These are phyloP conservation scores for Drosophila longiperda DNA, from an alignment of 2,888 invertebrate genomes.

Conservation along the genomic window DNA sequence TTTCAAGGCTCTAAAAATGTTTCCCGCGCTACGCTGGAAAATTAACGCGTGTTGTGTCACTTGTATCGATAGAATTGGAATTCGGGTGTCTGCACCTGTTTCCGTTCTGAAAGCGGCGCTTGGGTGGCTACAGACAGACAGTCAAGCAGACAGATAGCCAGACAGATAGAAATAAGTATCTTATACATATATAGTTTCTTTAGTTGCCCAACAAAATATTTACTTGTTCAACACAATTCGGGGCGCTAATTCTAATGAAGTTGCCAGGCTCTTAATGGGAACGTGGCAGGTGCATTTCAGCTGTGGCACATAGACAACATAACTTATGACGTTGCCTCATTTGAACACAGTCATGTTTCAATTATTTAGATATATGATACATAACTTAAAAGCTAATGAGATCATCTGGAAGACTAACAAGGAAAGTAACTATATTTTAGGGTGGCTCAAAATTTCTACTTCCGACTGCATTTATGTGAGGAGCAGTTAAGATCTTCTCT, in stretches of 20 bases:
- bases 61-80: slow-evolving; percentile 38
- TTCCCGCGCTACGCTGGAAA: slow-evolving; percentile 47
- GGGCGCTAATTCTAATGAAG: slow-evolving; percentile 72
- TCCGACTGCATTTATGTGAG: neutral
- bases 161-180: neutral
- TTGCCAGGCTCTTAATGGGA: slow-evolving; percentile 45
- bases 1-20: slow-evolving; percentile 9
- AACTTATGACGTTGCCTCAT: slow-evolving; percentile 12
- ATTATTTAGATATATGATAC: slow-evolving; percentile 44
- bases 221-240: slow-evolving; percentile 39
- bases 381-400: slow-evolving; percentile 53
- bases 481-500: neutral
- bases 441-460: slow-evolving; percentile 5
- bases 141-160: neutral
- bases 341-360: slow-evolving; percentile 28
- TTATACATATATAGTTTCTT: slow-evolving; percentile 7
- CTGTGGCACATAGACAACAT: slow-evolving; percentile 30
- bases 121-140: slow-evolving; percentile 25
- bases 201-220: slow-evolving; percentile 53
- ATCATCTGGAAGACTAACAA: slow-evolving; percentile 3
- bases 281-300: slow-evolving; percentile 66
- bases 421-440: slow-evolving; percentile 3
- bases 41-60: slow-evolving; percentile 57
- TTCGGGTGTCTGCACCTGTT: slow-evolving; percentile 60
- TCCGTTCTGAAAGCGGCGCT: slow-evolving; percentile 58